Evolutionary conservation across 1,140 invertebrate genomes (phyloP).

Genomic region (Ephestia elutella): DNA sequence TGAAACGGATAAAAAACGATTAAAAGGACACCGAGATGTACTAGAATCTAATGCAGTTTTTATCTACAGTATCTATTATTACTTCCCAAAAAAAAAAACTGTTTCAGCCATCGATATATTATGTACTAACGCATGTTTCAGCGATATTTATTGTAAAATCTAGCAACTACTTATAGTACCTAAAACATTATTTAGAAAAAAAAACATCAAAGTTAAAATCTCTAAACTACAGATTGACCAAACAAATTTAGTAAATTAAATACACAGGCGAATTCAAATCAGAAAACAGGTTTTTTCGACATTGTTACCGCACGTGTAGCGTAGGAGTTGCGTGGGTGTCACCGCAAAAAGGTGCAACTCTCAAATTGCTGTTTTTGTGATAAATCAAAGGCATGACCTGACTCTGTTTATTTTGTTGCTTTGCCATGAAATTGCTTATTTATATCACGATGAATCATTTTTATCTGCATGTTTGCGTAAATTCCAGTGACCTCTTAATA

Average conservation of each 20-base stretch:
- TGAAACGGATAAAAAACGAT: background rate
- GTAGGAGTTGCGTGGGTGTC: slow-evolving; percentile 42
- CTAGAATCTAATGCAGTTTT: no score
- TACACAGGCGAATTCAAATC: slow-evolving; percentile 33
- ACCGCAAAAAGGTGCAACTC: slow-evolving; percentile 44
- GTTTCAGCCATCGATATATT: no score
- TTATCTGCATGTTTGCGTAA: slow-evolving; percentile 12
- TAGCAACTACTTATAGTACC: no score
- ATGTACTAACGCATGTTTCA: no score
- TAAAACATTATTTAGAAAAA: background rate
- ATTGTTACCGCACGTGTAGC: slow-evolving; percentile 30
- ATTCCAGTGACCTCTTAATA: background rate
- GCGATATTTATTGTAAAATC: no score
- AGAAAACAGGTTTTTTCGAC: slow-evolving; percentile 35
- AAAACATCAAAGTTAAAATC: background rate
- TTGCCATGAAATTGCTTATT: slow-evolving; percentile 28
- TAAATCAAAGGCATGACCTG: slow-evolving; percentile 39
- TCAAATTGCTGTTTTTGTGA: slow-evolving; percentile 55
- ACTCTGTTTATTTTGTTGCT: slow-evolving; percentile 28
- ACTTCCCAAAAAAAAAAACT: no score
- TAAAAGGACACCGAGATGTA: no score
- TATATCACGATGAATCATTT: slow-evolving; percentile 17
- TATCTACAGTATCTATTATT: no score
- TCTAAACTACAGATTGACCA: background rate
- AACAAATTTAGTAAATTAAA: slow-evolving; percentile 5